A percentile compares a stretch with the other conserved stretches of the same genome.
These are phyloP conservation scores for Theocolax elegans DNA, from an alignment of 1,140 invertebrate genomes.

Conservation along the genomic window DNA sequence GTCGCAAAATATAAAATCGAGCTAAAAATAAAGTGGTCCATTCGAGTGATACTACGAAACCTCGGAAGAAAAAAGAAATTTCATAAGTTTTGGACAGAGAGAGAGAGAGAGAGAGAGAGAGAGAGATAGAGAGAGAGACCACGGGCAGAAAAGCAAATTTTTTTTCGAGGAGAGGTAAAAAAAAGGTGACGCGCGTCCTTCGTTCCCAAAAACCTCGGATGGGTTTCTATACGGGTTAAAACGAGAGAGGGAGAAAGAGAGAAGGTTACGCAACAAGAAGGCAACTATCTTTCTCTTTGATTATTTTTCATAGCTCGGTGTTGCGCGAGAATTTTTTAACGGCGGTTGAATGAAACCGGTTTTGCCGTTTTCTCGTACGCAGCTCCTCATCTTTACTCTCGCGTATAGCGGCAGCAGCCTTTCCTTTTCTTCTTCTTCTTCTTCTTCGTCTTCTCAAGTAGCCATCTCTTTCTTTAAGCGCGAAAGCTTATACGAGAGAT, in stretches of 20 bases:
- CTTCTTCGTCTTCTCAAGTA: background rate
- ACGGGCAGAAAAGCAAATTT: constrained; percentile 29
- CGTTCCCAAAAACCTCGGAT: constrained; percentile 31
- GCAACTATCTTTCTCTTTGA: too few species aligned
- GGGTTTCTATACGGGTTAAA: constrained; percentile 50
- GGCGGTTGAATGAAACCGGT: constrained; percentile 62
- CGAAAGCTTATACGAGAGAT: constrained; percentile 9
- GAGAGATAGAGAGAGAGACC: too few species aligned
- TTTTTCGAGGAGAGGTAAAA: constrained; percentile 9
- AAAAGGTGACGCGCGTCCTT: background rate
- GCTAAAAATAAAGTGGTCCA: too few species aligned
- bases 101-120: too few species aligned
- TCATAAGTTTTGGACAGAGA: too few species aligned
- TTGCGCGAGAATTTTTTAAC: constrained; percentile 57
- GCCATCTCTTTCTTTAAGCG: constrained; percentile 4
- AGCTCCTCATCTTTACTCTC: constrained; percentile 1
- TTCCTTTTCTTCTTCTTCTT: background rate
- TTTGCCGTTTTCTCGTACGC: constrained; percentile 37
- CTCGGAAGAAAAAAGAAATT: too few species aligned
- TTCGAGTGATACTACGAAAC: too few species aligned
- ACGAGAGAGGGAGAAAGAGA: background rate
- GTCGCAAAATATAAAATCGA: too few species aligned
- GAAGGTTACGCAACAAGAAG: too few species aligned
- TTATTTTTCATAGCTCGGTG: too few species aligned
- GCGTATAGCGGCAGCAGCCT: background rate